Conservation (phyloP, 1,140 invertebrate species). For the Drosophila orosa region DNA sequence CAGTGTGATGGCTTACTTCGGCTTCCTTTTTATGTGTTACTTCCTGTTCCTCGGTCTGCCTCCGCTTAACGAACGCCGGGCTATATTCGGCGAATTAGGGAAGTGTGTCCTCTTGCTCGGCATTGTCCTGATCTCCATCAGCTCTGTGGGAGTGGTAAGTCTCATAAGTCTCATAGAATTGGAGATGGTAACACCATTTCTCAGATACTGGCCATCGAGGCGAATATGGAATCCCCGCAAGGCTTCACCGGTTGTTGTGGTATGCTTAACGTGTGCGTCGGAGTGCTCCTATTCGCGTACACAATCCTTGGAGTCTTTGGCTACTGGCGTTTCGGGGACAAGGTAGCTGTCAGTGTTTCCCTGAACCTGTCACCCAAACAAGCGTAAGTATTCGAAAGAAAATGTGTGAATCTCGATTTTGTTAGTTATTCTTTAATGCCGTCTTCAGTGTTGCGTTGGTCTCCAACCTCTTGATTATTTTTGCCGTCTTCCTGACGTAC, state of each 20-base stretch:
- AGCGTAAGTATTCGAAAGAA: conserved; percentile 20
- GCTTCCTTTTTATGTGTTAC: conserved; percentile 33
- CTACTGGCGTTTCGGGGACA: conserved; percentile 48
- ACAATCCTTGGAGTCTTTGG: conserved; percentile 43
- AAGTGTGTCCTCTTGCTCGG: conserved; percentile 23
- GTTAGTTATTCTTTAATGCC: background rate
- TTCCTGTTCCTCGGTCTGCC: conserved; percentile 37
- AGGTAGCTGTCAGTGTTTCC: conserved; percentile 3
- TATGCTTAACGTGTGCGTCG: conserved; percentile 9
- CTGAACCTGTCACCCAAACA: conserved; percentile 43
- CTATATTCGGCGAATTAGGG: background rate
- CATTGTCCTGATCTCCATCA: conserved; percentile 40
- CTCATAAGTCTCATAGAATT: background rate
- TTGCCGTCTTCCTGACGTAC: conserved; percentile 37
- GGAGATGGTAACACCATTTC: background rate
- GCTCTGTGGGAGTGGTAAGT: conserved; percentile 57
- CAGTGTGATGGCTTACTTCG: conserved; percentile 14
- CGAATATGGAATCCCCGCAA: conserved; percentile 39
- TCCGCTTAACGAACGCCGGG: conserved; percentile 3
- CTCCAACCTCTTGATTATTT: background rate
- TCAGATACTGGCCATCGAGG: conserved; percentile 52
- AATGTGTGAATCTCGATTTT: background rate
- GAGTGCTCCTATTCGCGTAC: conserved; percentile 16
- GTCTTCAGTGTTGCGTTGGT: conserved; percentile 9
- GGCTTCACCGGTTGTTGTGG: conserved; percentile 38